Evolutionary conservation across 1,140 invertebrate species (phyloP).

Genomic region (Leptonema lineaticorne): DNA sequence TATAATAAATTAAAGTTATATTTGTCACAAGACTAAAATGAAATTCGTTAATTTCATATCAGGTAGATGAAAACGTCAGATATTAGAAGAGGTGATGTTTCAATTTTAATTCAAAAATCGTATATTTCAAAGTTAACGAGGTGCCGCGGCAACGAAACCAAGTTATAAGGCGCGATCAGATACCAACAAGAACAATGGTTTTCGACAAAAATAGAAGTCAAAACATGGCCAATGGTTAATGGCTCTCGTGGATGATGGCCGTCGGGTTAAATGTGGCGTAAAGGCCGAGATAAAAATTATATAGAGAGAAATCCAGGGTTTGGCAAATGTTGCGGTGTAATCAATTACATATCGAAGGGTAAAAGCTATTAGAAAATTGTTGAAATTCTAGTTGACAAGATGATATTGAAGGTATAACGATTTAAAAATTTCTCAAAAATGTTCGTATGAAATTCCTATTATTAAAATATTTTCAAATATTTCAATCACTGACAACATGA

Average conservation of each 20-base stretch:
- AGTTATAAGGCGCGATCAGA: not conserved
- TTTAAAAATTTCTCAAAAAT: no score
- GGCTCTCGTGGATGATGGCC: slow-evolving; percentile 2
- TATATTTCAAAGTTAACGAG: slow-evolving; percentile 11
- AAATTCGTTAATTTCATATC: no score
- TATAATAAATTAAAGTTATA: no score
- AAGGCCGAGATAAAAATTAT: slow-evolving; percentile 28
- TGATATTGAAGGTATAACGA: no score
- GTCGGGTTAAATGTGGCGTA: slow-evolving; percentile 23
- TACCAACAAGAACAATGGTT: not conserved
- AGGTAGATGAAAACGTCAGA: no score
- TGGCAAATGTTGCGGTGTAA: not conserved
- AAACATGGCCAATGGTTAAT: slow-evolving; percentile 2
- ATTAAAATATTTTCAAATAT: no score
- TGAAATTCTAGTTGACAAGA: no score
- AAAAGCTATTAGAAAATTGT: no score
- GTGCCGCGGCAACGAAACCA: not conserved
- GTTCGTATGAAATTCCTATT: no score
- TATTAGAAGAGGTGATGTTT: not conserved
- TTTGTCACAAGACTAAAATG: no score
- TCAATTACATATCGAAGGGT: no score
- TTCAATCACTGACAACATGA: no score
- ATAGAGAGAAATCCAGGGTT: slow-evolving; percentile 6
- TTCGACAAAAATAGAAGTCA: not conserved
- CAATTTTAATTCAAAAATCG: not conserved